These are phyloP conservation scores for Takifugu rubripes DNA, from an alignment of 2,797 vertebrate genomes.

Conservation along the genomic window DNA sequence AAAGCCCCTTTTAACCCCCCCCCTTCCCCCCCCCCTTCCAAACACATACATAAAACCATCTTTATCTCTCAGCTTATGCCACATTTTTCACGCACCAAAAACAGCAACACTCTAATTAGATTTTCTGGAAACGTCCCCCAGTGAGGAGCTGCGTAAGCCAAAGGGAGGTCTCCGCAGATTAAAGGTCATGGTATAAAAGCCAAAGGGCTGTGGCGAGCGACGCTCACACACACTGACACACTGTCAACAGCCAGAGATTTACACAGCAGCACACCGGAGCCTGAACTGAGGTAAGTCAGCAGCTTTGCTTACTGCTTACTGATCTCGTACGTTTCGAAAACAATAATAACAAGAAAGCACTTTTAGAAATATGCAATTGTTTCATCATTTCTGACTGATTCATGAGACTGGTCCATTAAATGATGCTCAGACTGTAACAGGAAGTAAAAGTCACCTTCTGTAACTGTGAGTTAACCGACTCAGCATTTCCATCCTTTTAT, in stretches of 20 bases:
- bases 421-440: no score
- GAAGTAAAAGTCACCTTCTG: not conserved
- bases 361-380: not conserved
- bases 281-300: constrained; percentile 44
- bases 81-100: constrained; percentile 61
- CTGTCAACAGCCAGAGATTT: constrained; percentile 39
- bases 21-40: no score
- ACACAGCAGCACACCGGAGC: constrained; percentile 21
- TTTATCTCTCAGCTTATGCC: not conserved
- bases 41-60: no score
- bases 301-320: not conserved
- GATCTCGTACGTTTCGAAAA: not conserved
- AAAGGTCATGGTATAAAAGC: constrained; percentile 58
- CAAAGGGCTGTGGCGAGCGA: constrained; percentile 12
- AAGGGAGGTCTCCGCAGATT: constrained; percentile 41
- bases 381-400: not conserved
- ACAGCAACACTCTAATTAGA: constrained; percentile 50
- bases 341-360: no score
- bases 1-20: no score
- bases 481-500: constrained; percentile 10
- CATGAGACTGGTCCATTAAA: no score
- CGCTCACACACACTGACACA: constrained; percentile 15
- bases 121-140: constrained; percentile 46
- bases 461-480: not conserved
- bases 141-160: constrained; percentile 37